Conservation (phyloP, 2,888 invertebrate species). For the Rhabditophanes sp. region DNA sequence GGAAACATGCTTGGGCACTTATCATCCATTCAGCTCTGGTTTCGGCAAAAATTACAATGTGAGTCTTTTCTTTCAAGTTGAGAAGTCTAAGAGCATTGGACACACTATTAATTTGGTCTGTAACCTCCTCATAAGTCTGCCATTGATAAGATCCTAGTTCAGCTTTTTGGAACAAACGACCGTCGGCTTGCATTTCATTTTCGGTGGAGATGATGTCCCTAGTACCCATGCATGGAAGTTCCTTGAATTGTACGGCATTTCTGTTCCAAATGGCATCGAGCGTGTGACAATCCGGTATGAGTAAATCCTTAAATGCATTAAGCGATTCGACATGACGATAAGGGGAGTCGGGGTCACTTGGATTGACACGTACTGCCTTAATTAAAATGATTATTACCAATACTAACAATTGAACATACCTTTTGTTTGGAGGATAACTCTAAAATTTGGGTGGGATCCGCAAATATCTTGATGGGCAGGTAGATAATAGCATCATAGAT, state of each 20-base stretch:
- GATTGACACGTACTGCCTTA: slow-evolving; percentile 22
- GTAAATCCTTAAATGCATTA: slow-evolving; percentile 33
- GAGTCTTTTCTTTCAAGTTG: slow-evolving; percentile 48
- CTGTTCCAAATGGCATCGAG: slow-evolving; percentile 46
- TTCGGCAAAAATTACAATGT: slow-evolving; percentile 84
- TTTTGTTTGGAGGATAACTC: slow-evolving; percentile 26
- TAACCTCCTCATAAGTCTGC: slow-evolving; percentile 48
- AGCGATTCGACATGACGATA: slow-evolving; percentile 33
- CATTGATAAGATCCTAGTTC: slow-evolving; percentile 35
- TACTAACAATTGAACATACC: slow-evolving; percentile 16
- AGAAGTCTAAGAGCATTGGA: slow-evolving; percentile 67
- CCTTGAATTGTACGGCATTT: too few species aligned
- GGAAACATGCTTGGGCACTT: slow-evolving; percentile 84
- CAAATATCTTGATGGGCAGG: slow-evolving; percentile 40
- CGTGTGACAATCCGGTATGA: slow-evolving; percentile 45
- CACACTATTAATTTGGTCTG: slow-evolving; percentile 60
- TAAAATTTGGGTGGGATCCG: slow-evolving; percentile 33
- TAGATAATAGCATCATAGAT: slow-evolving; percentile 35
- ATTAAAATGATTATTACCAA: too few species aligned
- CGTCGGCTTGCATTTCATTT: slow-evolving; percentile 81
- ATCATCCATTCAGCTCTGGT: slow-evolving; percentile 95
- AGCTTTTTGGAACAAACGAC: slow-evolving; percentile 84
- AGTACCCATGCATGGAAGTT: slow-evolving; percentile 48
- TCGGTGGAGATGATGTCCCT: slow-evolving; percentile 57
- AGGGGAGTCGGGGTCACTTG: slow-evolving; percentile 23